Evolutionary conservation across 1,140 invertebrate genomes (phyloP), one percentile per base, ranked within the genome.

Genomic region (Cardiocondyla obscurior): DNA sequence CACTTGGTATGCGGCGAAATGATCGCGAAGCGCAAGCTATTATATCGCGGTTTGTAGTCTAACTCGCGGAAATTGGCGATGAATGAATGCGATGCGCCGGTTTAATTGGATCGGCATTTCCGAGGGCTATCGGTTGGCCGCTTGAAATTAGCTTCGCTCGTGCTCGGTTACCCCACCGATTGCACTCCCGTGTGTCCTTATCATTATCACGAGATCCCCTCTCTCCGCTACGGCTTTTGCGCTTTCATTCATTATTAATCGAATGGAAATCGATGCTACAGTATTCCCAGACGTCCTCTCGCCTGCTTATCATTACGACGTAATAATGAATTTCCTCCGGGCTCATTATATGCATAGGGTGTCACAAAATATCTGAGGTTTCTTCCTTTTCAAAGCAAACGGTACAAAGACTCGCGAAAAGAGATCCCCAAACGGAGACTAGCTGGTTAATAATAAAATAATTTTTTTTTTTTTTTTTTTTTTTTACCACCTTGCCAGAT

Each of bases 41-140:
- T 65, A 30, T 19, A 57, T 44, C n/a, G 44, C 19, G 19, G 14
- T 53, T 2, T 51, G 42, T 49, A 53, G 58, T 49, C 46, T 82
- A 82, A 65, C 51, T 65, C 72, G 33, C 33, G 42, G 70, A 87
- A 84, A 87, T 89, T 82, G 81, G 55, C 82, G 79, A 85, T 85
- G 62, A 89, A 89, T 89, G 86, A 79, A 77, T 74, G 60, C 83
- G 25, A 84, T 67, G 65, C 76, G 36, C 51, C 36, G 19, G 70
- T 77, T 88, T 86, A 88, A 86, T 88, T 86, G 82, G 79, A 77
- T 79, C 64, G 76, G 55, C 33, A 83, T 81, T 69, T 79, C 33
- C 46, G 46, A 55, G 74, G 10, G 42, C 55, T 81, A 67, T 53
- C 36, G 10, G 36, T 25, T 39, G 8, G 4, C 49, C 57, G 10